Conservation (phyloP, 2,888 invertebrate species). For the Melieria crassipennis region DNA sequence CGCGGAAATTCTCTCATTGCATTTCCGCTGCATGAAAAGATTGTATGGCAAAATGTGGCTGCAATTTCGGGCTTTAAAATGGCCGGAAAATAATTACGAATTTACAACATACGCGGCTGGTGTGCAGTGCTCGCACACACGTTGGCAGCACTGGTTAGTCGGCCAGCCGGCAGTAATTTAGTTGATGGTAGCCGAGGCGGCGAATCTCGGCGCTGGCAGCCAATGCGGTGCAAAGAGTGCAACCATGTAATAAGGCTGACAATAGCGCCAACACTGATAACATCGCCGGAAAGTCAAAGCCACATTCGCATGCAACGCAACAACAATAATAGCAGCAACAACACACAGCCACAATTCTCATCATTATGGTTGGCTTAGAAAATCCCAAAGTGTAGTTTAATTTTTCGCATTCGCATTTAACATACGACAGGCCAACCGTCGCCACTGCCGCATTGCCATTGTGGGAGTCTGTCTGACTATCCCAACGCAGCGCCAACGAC, state of each 20-base stretch:
- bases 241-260: background rate
- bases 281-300: no score
- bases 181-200: background rate
- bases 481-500: conserved; percentile 34
- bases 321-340: background rate
- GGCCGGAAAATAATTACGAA: conserved; percentile 56
- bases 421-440: conserved; percentile 26
- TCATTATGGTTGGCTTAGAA: conserved; percentile 17
- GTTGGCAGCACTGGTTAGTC: background rate
- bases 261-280: no score
- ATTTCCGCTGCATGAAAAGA: no score
- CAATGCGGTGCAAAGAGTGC: conserved; percentile 9
- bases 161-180: conserved; percentile 6
- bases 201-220: background rate
- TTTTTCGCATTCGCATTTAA: conserved; percentile 38
- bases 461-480: conserved; percentile 2
- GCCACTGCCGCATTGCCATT: conserved; percentile 40
- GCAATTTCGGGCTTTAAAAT: conserved; percentile 8
- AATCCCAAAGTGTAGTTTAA: conserved; percentile 18
- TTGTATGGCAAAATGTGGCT: no score
- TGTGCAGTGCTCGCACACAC: background rate
- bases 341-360: background rate
- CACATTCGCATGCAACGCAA: background rate
- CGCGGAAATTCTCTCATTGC: no score
- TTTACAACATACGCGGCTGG: conserved; percentile 27